Evolutionary conservation across 2,888 invertebrate genomes (phyloP).

Genomic region (Lepas anatifera): DNA sequence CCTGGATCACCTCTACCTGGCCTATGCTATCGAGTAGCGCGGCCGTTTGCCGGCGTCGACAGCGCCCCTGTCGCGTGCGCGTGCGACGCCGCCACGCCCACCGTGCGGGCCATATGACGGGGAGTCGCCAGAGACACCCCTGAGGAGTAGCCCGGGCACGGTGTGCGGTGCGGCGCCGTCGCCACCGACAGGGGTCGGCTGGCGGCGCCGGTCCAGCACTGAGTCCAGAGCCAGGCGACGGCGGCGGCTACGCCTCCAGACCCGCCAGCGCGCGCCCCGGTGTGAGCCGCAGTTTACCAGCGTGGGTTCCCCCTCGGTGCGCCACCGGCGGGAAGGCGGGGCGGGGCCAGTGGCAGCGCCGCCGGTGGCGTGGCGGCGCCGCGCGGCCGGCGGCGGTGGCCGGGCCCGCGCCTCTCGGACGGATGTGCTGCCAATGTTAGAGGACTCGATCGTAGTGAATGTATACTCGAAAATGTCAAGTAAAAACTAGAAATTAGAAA

Average conservation of each 20-base stretch:
- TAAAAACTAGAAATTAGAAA: too few species aligned
- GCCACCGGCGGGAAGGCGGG: not conserved
- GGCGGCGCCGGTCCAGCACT: not conserved
- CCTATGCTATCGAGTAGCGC: conserved; percentile 23
- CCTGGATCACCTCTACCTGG: conserved; percentile 21
- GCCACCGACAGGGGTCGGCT: not conserved
- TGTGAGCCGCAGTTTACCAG: not conserved
- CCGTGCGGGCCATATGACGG: not conserved
- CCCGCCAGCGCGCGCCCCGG: not conserved
- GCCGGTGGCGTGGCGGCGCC: not conserved
- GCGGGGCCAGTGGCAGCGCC: not conserved
- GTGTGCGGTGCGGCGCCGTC: not conserved
- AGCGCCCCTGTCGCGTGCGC: not conserved
- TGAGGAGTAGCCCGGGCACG: not conserved
- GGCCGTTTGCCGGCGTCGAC: not conserved
- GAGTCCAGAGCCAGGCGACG: not conserved
- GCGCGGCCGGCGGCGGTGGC: not conserved
- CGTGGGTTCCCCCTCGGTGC: conserved; percentile 1
- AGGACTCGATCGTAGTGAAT: too few species aligned
- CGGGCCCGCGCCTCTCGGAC: not conserved
- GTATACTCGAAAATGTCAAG: too few species aligned
- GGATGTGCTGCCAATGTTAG: conserved; percentile 7
- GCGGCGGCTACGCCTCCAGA: not conserved
- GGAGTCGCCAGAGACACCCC: not conserved
- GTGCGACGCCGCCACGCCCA: not conserved